These are phyloP conservation scores for Styela clava DNA, from an alignment of 23 tunicate species.

Conservation along the genomic window DNA sequence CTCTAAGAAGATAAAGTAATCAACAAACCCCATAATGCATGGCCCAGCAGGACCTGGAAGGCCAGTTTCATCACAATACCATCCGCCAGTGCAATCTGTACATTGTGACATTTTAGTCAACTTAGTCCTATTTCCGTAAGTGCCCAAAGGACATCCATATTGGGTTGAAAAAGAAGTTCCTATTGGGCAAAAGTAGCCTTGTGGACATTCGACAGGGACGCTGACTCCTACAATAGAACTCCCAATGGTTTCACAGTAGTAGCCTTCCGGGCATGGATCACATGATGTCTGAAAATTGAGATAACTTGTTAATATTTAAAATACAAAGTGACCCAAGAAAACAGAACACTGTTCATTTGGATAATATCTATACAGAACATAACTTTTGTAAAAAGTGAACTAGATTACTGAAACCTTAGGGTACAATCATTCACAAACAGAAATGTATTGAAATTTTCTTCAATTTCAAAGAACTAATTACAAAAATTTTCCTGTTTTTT, in stretches of 20 bases:
- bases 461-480: too few relatives aligned
- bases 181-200: constrained; percentile 76
- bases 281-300: constrained; percentile 42
- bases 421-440: background rate
- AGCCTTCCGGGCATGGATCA: constrained; percentile 74
- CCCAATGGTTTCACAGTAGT: constrained; percentile 69
- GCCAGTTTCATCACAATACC: constrained; percentile 66
- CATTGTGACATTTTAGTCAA: constrained; percentile 27
- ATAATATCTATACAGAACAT: background rate
- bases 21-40: constrained; percentile 58
- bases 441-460: too few relatives aligned
- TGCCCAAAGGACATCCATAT: constrained; percentile 75
- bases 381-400: too few relatives aligned
- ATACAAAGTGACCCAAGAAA: background rate
- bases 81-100: constrained; percentile 65
- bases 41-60: constrained; percentile 31
- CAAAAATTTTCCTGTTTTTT: too few relatives aligned
- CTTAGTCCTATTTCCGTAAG: constrained; percentile 31
- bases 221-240: constrained; percentile 25
- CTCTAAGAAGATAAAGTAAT: too few relatives aligned
- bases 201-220: constrained; percentile 46
- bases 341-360: background rate
- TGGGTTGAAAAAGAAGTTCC: constrained; percentile 48
- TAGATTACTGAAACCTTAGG: constrained; percentile 10
- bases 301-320: background rate